Conservation (phyloP, 2,113 vertebrate genomes). For the Tor tambroides region DNA sequence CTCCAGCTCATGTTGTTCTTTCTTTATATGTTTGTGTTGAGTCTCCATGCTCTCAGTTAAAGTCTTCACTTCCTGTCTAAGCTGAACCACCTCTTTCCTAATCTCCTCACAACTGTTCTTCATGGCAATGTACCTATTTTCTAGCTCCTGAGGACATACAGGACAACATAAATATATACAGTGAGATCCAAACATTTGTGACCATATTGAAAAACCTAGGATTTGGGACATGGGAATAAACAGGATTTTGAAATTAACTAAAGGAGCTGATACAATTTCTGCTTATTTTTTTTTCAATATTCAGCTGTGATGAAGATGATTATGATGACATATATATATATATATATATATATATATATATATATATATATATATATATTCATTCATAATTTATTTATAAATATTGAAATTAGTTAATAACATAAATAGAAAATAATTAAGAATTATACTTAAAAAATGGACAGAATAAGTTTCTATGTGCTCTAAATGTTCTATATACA, state of each 20-base stretch:
- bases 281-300: neutral
- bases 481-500: too few relatives aligned
- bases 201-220: neutral
- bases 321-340: neutral
- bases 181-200: neutral
- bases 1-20: constrained; percentile 78
- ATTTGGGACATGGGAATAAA: neutral
- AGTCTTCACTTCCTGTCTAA: constrained; percentile 81
- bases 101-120: constrained; percentile 84
- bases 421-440: neutral
- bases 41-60: constrained; percentile 79
- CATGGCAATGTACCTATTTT: constrained; percentile 73
- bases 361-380: neutral
- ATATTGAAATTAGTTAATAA: neutral
- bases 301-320: neutral
- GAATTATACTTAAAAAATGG: neutral
- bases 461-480: neutral
- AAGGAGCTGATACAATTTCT: neutral
- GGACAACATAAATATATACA: constrained; percentile 5
- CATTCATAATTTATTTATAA: neutral
- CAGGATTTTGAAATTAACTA: neutral
- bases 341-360: too few relatives aligned
- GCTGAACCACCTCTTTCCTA: constrained; percentile 81
- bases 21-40: constrained; percentile 74
- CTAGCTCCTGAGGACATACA: constrained; percentile 74